These are phyloP conservation scores for Glaucopsyche alexis DNA, from an alignment of 2,888 invertebrate genomes.

Conservation along the genomic window DNA sequence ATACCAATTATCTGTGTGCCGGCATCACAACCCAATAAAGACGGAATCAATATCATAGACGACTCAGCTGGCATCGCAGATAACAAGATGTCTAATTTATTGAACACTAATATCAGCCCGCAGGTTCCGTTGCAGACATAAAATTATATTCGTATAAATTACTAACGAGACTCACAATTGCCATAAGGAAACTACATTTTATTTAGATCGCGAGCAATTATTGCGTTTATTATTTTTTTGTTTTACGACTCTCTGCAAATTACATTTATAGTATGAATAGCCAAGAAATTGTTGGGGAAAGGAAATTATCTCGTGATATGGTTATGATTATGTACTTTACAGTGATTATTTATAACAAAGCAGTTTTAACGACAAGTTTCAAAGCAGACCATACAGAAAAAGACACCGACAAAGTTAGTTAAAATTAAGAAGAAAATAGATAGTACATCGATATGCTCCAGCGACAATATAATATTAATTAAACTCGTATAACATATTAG, in stretches of 20 bases:
- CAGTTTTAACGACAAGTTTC: neutral
- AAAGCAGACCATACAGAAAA: neutral
- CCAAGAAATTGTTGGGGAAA: neutral
- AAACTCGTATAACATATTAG: neutral
- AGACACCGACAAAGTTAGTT: neutral
- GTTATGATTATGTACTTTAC: neutral
- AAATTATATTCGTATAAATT: neutral
- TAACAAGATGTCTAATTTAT: constrained; percentile 35
- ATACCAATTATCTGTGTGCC: constrained; percentile 26
- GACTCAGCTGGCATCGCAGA: constrained; percentile 29
- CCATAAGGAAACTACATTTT: constrained; percentile 11
- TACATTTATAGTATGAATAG: neutral
- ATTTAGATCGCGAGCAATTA: neutral
- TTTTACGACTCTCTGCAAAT: neutral
- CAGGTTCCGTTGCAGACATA: constrained; percentile 1
- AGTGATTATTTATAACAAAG: neutral
- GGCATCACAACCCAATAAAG: constrained; percentile 26
- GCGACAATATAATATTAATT: neutral
- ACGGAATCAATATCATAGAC: constrained; percentile 36
- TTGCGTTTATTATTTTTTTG: neutral
- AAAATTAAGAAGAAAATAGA: neutral
- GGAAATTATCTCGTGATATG: neutral
- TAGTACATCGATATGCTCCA: neutral
- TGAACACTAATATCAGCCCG: constrained; percentile 22
- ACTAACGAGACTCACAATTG: constrained; percentile 14